phyloP scores from a whole-genome alignment of 1,140 invertebrate species.

The Drosophila willistoni region DNA sequence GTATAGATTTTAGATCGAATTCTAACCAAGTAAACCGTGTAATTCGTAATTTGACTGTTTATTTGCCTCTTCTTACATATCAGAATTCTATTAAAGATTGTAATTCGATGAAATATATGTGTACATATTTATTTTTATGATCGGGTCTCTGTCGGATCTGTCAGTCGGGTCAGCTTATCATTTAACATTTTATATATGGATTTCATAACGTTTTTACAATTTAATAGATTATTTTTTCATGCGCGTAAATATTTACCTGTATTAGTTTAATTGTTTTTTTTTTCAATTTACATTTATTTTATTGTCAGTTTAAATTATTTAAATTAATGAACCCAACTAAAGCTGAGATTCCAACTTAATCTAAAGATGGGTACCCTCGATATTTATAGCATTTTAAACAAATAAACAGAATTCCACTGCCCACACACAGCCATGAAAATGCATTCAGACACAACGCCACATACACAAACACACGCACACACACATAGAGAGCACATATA shows the following conservation, averaged over 20 bases:
- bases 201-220: not conserved
- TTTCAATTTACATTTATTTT: constrained; percentile 45
- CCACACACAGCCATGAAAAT: constrained; percentile 67
- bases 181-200: not conserved
- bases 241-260: not conserved
- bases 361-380: constrained; percentile 50
- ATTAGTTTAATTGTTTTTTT: not conserved
- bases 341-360: constrained; percentile 27
- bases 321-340: constrained; percentile 55
- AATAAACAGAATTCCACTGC: constrained; percentile 77
- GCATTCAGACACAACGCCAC: constrained; percentile 56
- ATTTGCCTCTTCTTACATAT: too few species aligned
- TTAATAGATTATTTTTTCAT: not conserved
- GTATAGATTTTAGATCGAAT: too few species aligned
- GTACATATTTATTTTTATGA: not conserved
- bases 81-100: too few species aligned
- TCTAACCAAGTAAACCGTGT: too few species aligned
- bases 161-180: not conserved
- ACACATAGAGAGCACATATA: constrained; percentile 27
- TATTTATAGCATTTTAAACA: constrained; percentile 83
- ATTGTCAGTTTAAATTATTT: constrained; percentile 67
- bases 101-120: too few species aligned
- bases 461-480: constrained; percentile 20
- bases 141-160: not conserved
- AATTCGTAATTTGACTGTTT: too few species aligned